phyloP scores from a whole-genome alignment of 1,140 invertebrate species.

The Hylaeus volcanicus region DNA sequence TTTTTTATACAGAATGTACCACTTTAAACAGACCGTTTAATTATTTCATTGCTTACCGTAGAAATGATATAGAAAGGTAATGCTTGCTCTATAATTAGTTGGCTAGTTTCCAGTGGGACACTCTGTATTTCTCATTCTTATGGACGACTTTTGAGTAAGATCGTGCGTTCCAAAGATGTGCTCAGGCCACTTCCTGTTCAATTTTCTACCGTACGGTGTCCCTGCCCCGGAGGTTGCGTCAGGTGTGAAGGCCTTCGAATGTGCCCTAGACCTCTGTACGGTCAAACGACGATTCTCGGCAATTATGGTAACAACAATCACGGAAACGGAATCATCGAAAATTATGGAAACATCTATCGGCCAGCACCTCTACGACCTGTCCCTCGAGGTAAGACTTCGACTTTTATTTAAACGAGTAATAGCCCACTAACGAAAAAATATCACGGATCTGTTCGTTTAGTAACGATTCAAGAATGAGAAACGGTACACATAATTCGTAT shows the following conservation, averaged over 20 bases:
- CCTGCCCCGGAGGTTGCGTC: slow-evolving; percentile 62
- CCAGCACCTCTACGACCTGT: slow-evolving; percentile 70
- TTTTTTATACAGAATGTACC: too few relatives aligned
- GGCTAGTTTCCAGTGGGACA: too few relatives aligned
- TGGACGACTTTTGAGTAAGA: slow-evolving; percentile 8
- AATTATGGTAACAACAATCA: slow-evolving; percentile 40
- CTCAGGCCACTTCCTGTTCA: slow-evolving; percentile 51
- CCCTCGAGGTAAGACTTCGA: slow-evolving; percentile 67
- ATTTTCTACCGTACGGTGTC: slow-evolving; percentile 53
- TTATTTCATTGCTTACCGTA: too few relatives aligned
- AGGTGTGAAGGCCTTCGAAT: slow-evolving; percentile 59
- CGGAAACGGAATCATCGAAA: slow-evolving; percentile 55
- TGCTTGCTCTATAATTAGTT: too few relatives aligned
- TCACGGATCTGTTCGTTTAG: too few relatives aligned
- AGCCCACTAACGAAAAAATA: too few relatives aligned
- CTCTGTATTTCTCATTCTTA: too few relatives aligned
- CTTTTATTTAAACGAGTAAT: neutral
- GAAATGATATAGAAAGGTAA: too few relatives aligned
- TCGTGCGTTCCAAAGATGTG: slow-evolving; percentile 40
- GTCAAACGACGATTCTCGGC: slow-evolving; percentile 41
- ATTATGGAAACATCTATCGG: slow-evolving; percentile 66
- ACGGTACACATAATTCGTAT: too few relatives aligned
- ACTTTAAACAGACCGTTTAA: too few relatives aligned
- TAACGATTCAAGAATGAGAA: too few relatives aligned
- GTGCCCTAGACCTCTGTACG: slow-evolving; percentile 48